phyloP scores from a whole-genome alignment of 2,888 invertebrate species.

The Tenthredo livida region DNA sequence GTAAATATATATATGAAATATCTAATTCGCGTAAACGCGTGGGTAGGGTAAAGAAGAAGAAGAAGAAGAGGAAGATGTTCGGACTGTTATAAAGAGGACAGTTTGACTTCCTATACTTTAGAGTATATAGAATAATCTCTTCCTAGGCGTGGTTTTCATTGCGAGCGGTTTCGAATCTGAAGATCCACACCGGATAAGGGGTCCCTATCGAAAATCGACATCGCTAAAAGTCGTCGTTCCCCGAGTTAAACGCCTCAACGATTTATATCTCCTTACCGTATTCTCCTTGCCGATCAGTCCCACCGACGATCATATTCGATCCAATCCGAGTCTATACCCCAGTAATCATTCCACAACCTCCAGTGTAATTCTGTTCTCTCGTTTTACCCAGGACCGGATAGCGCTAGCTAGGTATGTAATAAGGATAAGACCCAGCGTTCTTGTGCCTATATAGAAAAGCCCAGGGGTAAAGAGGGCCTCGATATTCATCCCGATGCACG shows the following conservation, averaged over 20 bases:
- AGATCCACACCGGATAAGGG: slow-evolving; percentile 26
- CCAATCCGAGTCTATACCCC: slow-evolving; percentile 44
- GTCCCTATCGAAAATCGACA: slow-evolving; percentile 63
- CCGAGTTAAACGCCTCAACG: slow-evolving; percentile 31
- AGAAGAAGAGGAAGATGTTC: background rate
- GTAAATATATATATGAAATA: too few relatives aligned
- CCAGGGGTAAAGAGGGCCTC: background rate
- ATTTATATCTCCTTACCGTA: slow-evolving; percentile 35
- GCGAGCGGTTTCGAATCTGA: slow-evolving; percentile 9
- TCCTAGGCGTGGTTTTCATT: background rate
- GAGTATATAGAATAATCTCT: background rate
- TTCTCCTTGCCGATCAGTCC: background rate
- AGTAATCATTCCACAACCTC: slow-evolving; percentile 70
- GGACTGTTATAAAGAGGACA: slow-evolving; percentile 22
- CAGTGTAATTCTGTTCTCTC: slow-evolving; percentile 66
- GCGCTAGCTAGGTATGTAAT: slow-evolving; percentile 29
- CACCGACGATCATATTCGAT: slow-evolving; percentile 1
- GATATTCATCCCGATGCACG: background rate
- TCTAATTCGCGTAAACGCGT: background rate
- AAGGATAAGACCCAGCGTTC: slow-evolving; percentile 3
- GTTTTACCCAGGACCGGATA: background rate
- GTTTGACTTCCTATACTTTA: slow-evolving; percentile 38
- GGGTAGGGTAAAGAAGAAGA: background rate
- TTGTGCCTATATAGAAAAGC: background rate
- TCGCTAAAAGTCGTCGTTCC: slow-evolving; percentile 48